These are phyloP conservation scores for Caenorhabditis angaria DNA, from an alignment of 2,888 invertebrate genomes.

Conservation along the genomic window DNA sequence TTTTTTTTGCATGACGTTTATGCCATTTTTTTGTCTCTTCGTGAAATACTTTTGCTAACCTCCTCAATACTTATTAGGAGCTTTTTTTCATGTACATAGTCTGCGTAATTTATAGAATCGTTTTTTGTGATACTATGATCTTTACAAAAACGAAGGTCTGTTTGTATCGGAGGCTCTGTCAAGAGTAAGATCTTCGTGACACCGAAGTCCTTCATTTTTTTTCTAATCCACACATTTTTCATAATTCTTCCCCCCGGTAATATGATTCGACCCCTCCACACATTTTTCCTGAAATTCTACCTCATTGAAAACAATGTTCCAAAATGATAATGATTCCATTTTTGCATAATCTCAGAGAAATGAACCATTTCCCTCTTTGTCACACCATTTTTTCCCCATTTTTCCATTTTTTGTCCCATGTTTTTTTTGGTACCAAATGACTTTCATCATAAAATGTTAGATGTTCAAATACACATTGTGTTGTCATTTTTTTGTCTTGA, in stretches of 20 bases:
- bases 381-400: background rate
- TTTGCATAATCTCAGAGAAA: conserved; percentile 9
- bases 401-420: background rate
- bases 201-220: conserved; percentile 16
- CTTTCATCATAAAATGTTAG: conserved; percentile 3
- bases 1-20: conserved; percentile 9
- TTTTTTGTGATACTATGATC: conserved; percentile 1
- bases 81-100: conserved; percentile 4
- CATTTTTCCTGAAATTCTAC: background rate
- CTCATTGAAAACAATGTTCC: conserved; percentile 1
- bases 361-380: background rate
- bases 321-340: background rate
- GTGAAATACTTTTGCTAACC: background rate
- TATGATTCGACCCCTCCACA: conserved; percentile 1
- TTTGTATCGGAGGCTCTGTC: conserved; percentile 22
- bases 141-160: conserved; percentile 11
- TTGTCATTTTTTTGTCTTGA: conserved; percentile 1
- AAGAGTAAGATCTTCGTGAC: conserved; percentile 20
- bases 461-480: background rate
- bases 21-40: conserved; percentile 5
- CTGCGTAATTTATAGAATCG: background rate
- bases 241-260: conserved; percentile 8
- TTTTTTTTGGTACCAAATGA: background rate
- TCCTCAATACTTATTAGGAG: background rate
- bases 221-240: background rate